Evolutionary conservation across 35 echinoderm and acorn worm species (phyloP), one percentile per base, ranked within the genome.

Genomic region (Holothuria glaberrima): DNA sequence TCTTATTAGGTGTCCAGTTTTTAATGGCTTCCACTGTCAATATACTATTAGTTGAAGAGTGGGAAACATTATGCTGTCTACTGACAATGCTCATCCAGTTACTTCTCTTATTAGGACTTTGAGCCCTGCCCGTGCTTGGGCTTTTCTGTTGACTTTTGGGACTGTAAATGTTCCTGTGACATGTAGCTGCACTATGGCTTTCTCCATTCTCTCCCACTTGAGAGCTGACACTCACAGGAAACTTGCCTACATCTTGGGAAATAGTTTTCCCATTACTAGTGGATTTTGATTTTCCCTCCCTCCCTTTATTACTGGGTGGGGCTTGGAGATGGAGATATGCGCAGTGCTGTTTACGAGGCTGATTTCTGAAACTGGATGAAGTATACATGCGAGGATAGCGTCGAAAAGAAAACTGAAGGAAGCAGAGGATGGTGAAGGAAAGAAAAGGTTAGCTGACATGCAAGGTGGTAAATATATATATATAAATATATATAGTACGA

Each of bases 241-340:
- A n/a, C 29, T 1, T 26, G 22, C 31, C 80, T 28, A 2, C n/a
- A 61, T 33, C 56, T 61, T 38, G 30, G 56, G 80, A n/a, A 16
- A 28, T 9, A 18, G n/a, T 13, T 38, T 84, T 63, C 17, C 26
- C 25, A 59, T 28, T 48, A 18, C 6, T 4, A 30, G 30, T 60
- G 7, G 14, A 18, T 27, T 17, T 6, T 38, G 61, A 68, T 25
- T 35, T 35, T 48, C 38, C 65, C 30, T 68, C 63, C 22, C 44
- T 56, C n/a, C 21, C 4, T 85, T 88, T 94, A 38, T 85, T 89
- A 59, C 61, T 52, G 30, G 95, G 95, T 20, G 95, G 95, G 26
- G 86, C 56, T 58, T 97, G 86, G 27, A 97, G 92, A 74, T 97
- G 92, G 4, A 97, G 86, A 56, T 94, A 97, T 21, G 36, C 41